Percentiles rank a stretch among this genome's conserved stretches.
Conservation (phyloP, 92 coral and sea anemone genomes). For the Blastomussa wellsi region DNA sequence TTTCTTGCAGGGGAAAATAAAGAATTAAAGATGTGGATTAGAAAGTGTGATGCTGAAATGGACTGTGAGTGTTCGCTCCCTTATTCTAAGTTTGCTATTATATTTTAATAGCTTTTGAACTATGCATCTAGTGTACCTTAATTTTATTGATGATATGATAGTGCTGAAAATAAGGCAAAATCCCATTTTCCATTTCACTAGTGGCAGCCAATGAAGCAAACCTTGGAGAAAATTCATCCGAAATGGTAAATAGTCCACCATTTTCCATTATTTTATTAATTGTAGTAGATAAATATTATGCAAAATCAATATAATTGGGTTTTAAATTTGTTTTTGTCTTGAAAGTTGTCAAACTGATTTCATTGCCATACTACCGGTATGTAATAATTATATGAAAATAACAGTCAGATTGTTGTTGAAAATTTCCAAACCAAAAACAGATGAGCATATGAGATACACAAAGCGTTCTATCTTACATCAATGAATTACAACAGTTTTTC, state of each 20-base stretch:
- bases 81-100: too few relatives aligned
- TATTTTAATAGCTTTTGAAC: too few relatives aligned
- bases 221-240: constrained; percentile 21
- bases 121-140: too few relatives aligned
- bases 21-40: constrained; percentile 82
- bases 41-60: constrained; percentile 78
- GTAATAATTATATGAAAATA: too few relatives aligned
- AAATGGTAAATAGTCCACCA: constrained; percentile 19
- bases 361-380: too few relatives aligned
- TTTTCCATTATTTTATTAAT: not conserved
- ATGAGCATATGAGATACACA: not conserved
- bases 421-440: not conserved
- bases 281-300: not conserved
- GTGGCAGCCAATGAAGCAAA: constrained; percentile 55
- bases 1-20: constrained; percentile 56
- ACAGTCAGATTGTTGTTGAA: too few relatives aligned
- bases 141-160: too few relatives aligned
- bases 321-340: not conserved
- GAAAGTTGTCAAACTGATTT: not conserved
- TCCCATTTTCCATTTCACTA: not conserved
- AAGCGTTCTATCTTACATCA: not conserved
- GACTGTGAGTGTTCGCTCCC: constrained; percentile 44
- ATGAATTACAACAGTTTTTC: not conserved
- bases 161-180: too few relatives aligned
- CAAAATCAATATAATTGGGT: too few relatives aligned